Evolutionary conservation across 2,113 vertebrate species (phyloP).

Genomic region (Halichoerus grypus): DNA sequence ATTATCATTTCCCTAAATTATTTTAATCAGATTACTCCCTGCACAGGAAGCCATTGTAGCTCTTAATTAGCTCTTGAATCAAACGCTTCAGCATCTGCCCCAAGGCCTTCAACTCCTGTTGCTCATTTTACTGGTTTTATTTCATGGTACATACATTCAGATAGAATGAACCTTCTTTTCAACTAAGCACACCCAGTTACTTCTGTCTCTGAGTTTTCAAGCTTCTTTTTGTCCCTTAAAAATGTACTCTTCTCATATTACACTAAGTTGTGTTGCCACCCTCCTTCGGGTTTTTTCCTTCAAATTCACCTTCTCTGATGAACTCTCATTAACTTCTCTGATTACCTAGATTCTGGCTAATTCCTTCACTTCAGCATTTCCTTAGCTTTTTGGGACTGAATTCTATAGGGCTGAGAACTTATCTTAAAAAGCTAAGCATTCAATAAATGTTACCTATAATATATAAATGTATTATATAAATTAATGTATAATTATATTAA

Average conservation of each 20-base stretch:
- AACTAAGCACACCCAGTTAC: not conserved
- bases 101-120: constrained; percentile 15
- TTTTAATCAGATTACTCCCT: constrained; percentile 65
- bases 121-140: not conserved
- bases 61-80: constrained; percentile 64
- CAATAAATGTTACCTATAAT: not conserved
- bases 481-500: not conserved
- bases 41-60: constrained; percentile 35
- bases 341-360: not conserved
- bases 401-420: not conserved
- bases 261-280: not conserved
- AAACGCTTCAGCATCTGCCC: constrained; percentile 41
- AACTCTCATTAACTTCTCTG: not conserved
- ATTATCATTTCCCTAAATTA: constrained; percentile 57
- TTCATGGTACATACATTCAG: not conserved
- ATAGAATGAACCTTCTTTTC: not conserved
- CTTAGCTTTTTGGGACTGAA: not conserved
- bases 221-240: not conserved
- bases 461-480: not conserved
- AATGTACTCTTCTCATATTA: not conserved
- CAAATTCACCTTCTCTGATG: not conserved
- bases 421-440: not conserved
- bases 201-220: not conserved
- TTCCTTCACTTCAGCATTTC: not conserved
- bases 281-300: not conserved